Percentiles rank a stretch among this genome's conserved stretches.
Evolutionary conservation across 2,797 vertebrate genomes (phyloP).

Genomic region (Microchirus variegatus): DNA sequence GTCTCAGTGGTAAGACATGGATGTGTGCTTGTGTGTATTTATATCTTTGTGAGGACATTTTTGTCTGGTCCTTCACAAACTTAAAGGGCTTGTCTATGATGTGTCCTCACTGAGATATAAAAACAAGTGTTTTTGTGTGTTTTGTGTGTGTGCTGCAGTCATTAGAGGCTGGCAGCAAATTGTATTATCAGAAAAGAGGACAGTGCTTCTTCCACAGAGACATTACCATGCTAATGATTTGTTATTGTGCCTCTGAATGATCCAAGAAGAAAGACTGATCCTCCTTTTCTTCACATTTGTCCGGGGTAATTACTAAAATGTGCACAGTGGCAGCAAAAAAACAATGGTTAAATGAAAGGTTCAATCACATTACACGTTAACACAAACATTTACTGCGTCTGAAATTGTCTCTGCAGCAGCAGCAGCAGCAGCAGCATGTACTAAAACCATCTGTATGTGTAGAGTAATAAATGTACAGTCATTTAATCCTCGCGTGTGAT

Average conservation of each 20-base stretch:
- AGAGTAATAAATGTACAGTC: too few species aligned
- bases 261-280: slow-evolving; percentile 5
- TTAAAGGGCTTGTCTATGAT: too few species aligned
- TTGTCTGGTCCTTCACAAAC: too few species aligned
- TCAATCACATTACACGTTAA: too few species aligned
- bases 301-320: slow-evolving; percentile 16
- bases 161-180: slow-evolving; percentile 21
- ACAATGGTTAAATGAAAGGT: too few species aligned
- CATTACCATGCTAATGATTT: slow-evolving; percentile 37
- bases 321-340: too few species aligned
- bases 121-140: background rate
- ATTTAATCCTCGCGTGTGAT: slow-evolving; percentile 5
- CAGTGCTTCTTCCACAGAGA: slow-evolving; percentile 8
- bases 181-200: slow-evolving; percentile 16
- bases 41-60: too few species aligned
- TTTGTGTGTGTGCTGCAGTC: background rate
- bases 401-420: background rate
- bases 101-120: too few species aligned
- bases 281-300: slow-evolving; percentile 13
- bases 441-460: too few species aligned
- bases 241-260: slow-evolving; percentile 30
- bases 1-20: background rate
- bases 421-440: too few species aligned
- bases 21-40: background rate
- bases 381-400: slow-evolving; percentile 4